phyloP scores from a whole-genome alignment of 1,140 invertebrate species.

The Antheraea mylitta region DNA sequence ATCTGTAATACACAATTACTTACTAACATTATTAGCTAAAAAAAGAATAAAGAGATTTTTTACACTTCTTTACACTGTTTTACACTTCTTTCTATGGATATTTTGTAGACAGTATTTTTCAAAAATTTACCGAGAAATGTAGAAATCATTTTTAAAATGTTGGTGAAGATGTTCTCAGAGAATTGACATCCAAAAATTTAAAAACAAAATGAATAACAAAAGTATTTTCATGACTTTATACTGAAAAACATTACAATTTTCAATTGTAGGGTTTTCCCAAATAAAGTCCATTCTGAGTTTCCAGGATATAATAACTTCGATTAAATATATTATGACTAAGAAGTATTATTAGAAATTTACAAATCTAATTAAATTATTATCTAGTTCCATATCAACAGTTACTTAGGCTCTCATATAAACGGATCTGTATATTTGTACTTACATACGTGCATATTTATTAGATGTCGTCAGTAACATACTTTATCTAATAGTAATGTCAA shows the following conservation, averaged over 20 bases:
- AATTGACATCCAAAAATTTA: no score
- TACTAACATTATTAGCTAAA: no score
- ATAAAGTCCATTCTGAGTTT: background rate
- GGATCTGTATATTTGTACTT: background rate
- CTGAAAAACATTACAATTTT: background rate
- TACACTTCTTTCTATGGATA: no score
- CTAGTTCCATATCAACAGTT: background rate
- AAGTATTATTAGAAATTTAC: background rate
- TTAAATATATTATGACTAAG: background rate
- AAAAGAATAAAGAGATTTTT: no score
- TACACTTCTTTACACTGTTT: no score
- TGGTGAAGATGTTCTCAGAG: no score
- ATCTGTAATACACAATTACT: no score
- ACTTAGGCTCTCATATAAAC: background rate
- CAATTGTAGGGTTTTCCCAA: background rate
- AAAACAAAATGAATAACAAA: no score
- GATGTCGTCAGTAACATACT: conserved; percentile 10
- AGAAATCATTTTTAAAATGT: no score
- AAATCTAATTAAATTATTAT: background rate
- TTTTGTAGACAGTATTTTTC: no score
- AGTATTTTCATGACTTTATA: background rate
- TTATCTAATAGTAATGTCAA: conserved; percentile 12
- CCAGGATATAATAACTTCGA: background rate
- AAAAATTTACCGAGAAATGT: no score
- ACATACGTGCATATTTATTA: background rate